phyloP scores from a whole-genome alignment of 2,888 invertebrate genomes.

The Apamea crenata region DNA sequence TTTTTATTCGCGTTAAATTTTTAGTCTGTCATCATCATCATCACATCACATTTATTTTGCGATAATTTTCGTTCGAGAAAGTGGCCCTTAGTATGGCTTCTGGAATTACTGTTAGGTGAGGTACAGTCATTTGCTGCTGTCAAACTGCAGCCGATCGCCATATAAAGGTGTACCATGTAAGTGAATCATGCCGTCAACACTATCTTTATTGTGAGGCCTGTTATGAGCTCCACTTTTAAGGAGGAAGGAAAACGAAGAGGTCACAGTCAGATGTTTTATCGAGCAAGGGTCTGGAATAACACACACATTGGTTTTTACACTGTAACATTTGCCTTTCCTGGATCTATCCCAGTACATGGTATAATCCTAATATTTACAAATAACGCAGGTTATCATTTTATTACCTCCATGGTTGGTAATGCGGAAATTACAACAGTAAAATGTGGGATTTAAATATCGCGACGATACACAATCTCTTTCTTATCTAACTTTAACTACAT shows the following conservation, averaged over 20 bases:
- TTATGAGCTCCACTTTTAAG: background rate
- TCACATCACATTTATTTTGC: background rate
- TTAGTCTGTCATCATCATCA: background rate
- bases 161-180: slow-evolving; percentile 27
- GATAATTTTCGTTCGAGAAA: background rate
- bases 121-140: background rate
- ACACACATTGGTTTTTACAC: background rate
- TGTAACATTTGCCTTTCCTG: background rate
- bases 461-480: slow-evolving; percentile 15
- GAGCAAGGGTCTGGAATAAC: background rate
- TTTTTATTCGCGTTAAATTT: background rate
- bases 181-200: slow-evolving; percentile 23
- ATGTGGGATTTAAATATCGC: slow-evolving; percentile 10
- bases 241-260: slow-evolving; percentile 12
- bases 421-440: slow-evolving; percentile 20
- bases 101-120: background rate
- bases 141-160: slow-evolving; percentile 13
- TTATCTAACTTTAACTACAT: slow-evolving; percentile 39
- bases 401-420: slow-evolving; percentile 19
- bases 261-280: background rate
- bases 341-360: background rate
- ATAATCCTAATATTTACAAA: background rate
- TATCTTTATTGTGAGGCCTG: background rate
- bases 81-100: background rate
- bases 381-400: background rate